Evolutionary conservation across 2,797 vertebrate genomes (phyloP).

Genomic region (Epinephelus awoara): DNA sequence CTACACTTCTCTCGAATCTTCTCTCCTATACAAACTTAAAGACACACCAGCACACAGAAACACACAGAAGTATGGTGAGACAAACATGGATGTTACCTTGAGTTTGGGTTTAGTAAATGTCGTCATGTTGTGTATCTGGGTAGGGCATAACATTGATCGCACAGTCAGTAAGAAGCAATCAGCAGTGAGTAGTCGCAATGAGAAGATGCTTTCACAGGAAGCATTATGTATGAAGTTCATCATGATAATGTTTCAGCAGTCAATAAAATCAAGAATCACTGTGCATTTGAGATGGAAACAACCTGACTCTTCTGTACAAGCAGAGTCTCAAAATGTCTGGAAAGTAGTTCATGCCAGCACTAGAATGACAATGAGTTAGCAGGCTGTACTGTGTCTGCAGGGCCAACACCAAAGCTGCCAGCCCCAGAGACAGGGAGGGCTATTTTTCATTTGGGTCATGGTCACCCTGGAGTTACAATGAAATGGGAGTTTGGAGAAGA

Average conservation of each 20-base stretch:
- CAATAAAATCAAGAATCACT: neutral
- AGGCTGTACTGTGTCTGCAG: neutral
- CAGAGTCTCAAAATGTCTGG: neutral
- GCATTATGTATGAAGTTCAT: constrained; percentile 9
- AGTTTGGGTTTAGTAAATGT: constrained; percentile 93
- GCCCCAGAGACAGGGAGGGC: constrained; percentile 34
- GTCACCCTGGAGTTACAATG: constrained; percentile 21
- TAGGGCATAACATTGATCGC: constrained; percentile 41
- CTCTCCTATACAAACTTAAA: constrained; percentile 27
- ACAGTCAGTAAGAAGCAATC: constrained; percentile 25
- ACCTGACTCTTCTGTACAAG: neutral
- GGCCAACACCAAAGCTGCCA: constrained; percentile 10
- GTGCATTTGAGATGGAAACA: neutral
- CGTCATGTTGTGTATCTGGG: constrained; percentile 87
- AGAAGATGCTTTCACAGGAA: constrained; percentile 33
- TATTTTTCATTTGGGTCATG: constrained; percentile 59
- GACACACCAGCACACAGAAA: constrained; percentile 53
- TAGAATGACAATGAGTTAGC: constrained; percentile 24
- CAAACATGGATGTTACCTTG: constrained; percentile 87
- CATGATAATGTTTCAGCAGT: constrained; percentile 18
- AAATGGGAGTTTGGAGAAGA: neutral
- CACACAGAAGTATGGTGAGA: constrained; percentile 30
- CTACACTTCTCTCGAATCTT: constrained; percentile 44
- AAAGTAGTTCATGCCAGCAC: constrained; percentile 14
- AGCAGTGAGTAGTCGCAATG: constrained; percentile 8